Evolutionary conservation across 2,888 invertebrate species (phyloP).

Genomic region (Nemoura dubitans): DNA sequence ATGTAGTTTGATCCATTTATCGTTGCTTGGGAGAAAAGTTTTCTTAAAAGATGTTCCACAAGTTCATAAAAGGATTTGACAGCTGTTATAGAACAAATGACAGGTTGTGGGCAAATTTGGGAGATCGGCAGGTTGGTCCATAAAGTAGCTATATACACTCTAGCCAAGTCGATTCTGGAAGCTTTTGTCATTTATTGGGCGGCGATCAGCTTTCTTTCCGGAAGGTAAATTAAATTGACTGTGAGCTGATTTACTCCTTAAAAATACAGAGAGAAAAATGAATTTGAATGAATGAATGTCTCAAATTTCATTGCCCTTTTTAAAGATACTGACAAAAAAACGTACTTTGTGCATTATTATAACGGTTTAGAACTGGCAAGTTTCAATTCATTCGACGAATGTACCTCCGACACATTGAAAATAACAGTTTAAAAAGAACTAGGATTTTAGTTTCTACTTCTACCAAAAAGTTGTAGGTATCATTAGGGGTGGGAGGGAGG

Average conservation of each 20-base stretch:
- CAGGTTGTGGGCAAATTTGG: neutral
- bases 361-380: no score
- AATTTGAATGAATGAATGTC: no score
- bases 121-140: neutral
- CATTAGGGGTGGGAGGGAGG: no score
- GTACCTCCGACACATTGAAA: no score
- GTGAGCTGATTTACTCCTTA: neutral
- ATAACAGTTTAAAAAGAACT: no score
- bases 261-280: neutral
- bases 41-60: neutral
- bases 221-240: neutral
- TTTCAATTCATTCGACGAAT: no score
- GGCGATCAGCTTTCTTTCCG: neutral
- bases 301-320: no score
- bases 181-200: neutral
- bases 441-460: no score
- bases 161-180: neutral
- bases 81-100: neutral
- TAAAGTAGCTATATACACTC: neutral
- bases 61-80: neutral
- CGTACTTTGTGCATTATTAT: no score
- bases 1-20: neutral
- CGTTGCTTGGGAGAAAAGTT: neutral
- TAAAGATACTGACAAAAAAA: no score
- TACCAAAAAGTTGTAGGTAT: no score